Conservation (phyloP, 2,888 invertebrate species). For the Altica lythri region DNA sequence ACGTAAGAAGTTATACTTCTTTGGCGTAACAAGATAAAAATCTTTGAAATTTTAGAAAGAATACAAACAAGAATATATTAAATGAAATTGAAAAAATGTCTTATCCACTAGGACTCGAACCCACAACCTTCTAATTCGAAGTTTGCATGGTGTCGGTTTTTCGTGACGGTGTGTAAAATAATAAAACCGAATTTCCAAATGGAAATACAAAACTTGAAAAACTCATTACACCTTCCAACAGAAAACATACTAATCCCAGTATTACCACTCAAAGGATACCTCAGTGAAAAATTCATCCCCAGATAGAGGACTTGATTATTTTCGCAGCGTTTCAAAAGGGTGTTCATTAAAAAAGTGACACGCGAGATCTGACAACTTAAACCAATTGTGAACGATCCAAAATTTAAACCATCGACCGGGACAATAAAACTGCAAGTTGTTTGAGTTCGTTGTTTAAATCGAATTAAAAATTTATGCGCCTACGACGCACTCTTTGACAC, state of each 20-base stretch:
- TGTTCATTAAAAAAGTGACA: constrained; percentile 50
- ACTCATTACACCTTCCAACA: constrained; percentile 15
- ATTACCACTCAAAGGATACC: constrained; percentile 7
- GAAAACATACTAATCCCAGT: constrained; percentile 13
- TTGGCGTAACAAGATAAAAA: no score
- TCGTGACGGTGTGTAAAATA: no score
- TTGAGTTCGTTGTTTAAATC: constrained; percentile 55
- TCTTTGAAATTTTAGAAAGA: no score
- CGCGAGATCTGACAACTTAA: constrained; percentile 52
- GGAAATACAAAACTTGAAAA: no score
- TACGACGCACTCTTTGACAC: constrained; percentile 51
- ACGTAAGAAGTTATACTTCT: no score
- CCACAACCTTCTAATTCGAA: no score
- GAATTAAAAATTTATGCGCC: constrained; percentile 57
- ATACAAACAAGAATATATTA: no score
- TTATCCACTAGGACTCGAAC: no score
- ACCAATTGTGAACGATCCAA: constrained; percentile 54
- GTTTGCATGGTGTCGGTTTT: no score
- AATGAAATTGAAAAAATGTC: no score
- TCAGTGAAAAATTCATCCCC: constrained; percentile 29
- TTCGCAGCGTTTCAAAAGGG: constrained; percentile 32
- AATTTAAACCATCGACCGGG: constrained; percentile 35
- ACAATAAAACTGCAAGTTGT: constrained; percentile 54
- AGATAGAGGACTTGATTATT: constrained; percentile 27
- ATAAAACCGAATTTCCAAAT: no score